Conservation (phyloP, 37 sponge, comb jelly and placozoan species). For the Cladorhizidae sp. region DNA sequence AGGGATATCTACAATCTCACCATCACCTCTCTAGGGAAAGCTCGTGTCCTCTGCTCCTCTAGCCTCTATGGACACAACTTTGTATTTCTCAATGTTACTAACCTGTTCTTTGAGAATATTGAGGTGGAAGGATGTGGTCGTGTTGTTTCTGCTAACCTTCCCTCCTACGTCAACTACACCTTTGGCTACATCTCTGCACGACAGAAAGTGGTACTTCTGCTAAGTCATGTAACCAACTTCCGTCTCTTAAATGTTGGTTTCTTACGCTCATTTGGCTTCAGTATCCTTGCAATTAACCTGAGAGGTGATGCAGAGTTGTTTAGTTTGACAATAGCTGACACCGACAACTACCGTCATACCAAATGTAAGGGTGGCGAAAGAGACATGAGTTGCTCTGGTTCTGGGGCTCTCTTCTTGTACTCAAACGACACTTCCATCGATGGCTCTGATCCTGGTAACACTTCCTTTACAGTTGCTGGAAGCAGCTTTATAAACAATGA, state of each 20-base stretch:
- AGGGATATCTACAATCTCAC: constrained; percentile 14
- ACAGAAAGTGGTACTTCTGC: constrained; percentile 19
- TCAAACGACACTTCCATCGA: neutral
- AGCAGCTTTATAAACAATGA: constrained; percentile 6
- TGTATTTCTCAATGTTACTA: constrained; percentile 27
- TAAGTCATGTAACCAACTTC: constrained; percentile 3
- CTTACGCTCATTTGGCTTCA: constrained; percentile 2
- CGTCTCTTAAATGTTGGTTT: constrained; percentile 9
- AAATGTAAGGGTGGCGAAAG: neutral
- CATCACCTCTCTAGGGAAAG: neutral
- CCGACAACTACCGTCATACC: neutral
- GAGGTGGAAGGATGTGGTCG: constrained; percentile 13
- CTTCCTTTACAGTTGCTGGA: constrained; percentile 12
- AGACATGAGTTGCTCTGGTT: constrained; percentile 27
- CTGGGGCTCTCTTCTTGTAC: constrained; percentile 28
- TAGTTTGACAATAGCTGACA: neutral
- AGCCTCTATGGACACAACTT: constrained; percentile 8
- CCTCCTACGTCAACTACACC: constrained; percentile 10
- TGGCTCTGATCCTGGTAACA: neutral
- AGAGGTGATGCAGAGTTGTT: neutral
- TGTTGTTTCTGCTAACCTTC: neutral
- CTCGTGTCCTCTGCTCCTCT: neutral
- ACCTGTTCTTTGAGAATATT: constrained; percentile 13
- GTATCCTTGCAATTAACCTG: constrained; percentile 23
- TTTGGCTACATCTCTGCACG: neutral